These are phyloP conservation scores for Papilio polyxenes DNA, from an alignment of 1,140 invertebrate genomes.

Conservation along the genomic window DNA sequence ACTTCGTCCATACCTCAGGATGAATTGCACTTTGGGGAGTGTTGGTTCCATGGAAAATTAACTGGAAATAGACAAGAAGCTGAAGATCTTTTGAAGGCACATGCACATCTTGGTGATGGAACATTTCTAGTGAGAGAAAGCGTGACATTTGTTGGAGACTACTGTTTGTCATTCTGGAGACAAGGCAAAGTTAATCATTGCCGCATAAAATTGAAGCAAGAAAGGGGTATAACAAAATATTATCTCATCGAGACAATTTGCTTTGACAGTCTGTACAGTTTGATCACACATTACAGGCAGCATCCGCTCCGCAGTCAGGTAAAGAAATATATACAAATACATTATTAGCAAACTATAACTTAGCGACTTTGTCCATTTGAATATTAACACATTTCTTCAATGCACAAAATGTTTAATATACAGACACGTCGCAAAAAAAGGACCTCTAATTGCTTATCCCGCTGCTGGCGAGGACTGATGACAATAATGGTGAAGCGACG, in stretches of 20 bases:
- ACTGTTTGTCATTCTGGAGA: constrained; percentile 96
- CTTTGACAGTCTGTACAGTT: constrained; percentile 95
- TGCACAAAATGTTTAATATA: too few relatives aligned
- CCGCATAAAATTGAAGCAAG: constrained; percentile 93
- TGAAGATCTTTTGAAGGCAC: constrained; percentile 88
- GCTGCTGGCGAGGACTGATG: too few relatives aligned
- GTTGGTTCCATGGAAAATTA: constrained; percentile 97
- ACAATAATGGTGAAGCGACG: too few relatives aligned
- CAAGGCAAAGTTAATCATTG: constrained; percentile 95
- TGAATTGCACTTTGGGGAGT: constrained; percentile 96
- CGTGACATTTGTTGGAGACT: constrained; percentile 98
- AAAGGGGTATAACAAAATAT: constrained; percentile 93
- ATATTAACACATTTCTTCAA: too few relatives aligned
- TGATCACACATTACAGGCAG: constrained; percentile 95
- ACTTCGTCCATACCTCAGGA: constrained; percentile 83
- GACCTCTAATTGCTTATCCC: too few relatives aligned
- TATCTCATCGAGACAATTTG: constrained; percentile 93
- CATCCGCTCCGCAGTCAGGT: constrained; percentile 92
- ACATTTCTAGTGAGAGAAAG: constrained; percentile 97
- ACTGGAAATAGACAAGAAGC: constrained; percentile 87
- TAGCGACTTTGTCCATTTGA: too few relatives aligned
- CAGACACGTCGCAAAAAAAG: too few relatives aligned
- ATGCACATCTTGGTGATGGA: constrained; percentile 94
- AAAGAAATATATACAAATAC: constrained; percentile 46
- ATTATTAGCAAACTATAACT: not conserved